A percentile compares a stretch with the other conserved stretches of the same genome.
These are phyloP conservation scores for Circaetus gallicus DNA, from an alignment of 2,113 vertebrate species.

Conservation along the genomic window DNA sequence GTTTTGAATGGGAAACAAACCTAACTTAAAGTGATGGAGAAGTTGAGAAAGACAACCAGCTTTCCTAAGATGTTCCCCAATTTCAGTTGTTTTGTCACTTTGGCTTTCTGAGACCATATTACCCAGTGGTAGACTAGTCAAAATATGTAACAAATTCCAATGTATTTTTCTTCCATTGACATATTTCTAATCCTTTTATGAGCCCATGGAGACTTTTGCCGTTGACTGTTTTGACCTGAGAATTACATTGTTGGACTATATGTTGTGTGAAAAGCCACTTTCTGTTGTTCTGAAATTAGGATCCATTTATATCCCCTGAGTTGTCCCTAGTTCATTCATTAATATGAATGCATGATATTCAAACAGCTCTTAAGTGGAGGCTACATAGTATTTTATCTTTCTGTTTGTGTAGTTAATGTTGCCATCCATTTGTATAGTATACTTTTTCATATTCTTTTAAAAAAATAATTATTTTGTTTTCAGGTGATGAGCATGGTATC, in stretches of 20 bases:
- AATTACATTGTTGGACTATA: neutral
- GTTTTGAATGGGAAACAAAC: neutral
- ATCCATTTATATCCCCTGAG: neutral
- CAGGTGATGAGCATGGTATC: conserved; percentile 96
- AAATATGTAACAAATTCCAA: neutral
- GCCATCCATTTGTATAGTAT: neutral
- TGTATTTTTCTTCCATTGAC: neutral
- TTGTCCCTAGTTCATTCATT: neutral
- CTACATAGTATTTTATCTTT: neutral
- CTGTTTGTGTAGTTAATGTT: neutral
- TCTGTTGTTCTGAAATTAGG: neutral
- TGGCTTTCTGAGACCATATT: neutral
- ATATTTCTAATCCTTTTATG: neutral
- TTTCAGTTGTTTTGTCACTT: neutral
- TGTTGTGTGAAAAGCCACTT: neutral
- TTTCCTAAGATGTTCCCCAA: neutral
- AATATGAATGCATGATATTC: neutral
- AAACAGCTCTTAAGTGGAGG: neutral
- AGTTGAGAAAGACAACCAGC: neutral
- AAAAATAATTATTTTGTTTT: neutral
- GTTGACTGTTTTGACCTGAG: neutral
- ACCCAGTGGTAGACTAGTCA: neutral
- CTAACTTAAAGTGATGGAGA: neutral
- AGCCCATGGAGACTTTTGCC: neutral
- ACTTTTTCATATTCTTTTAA: neutral